Evolutionary conservation across 2,888 invertebrate genomes (phyloP), one percentile per base, ranked within the genome.

Genomic region (Acanthosoma haemorrhoidale): DNA sequence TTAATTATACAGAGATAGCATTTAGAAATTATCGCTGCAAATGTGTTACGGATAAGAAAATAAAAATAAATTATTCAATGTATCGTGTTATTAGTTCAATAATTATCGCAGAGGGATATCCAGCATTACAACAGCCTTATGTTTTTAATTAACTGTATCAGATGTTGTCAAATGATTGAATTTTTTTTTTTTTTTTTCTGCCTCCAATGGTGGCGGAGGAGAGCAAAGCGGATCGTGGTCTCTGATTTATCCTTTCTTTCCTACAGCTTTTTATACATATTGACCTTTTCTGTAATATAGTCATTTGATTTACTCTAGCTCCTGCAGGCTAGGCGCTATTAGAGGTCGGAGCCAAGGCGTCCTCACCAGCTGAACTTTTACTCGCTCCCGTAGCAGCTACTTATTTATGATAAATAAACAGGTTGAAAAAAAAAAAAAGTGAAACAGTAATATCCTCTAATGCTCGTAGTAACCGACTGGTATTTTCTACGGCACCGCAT

Each of bases 321-420:
- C 9, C 41, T 18, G 18, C 9, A 11, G 39, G 15, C 39, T 8
- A 39, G 38, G 41, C 16, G 41, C 11, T 43, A n/a, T 9, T n/a
- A 29, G 21, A 51, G 51, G 51, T 51, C 25, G 25, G 4, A 25
- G 25, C 21, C 29, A n/a, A 5, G 8, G 25, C 8, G 51, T 51
- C 25, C 25, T 29, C 51, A 29, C 2, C 13, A n/a, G 25, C 4
- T 51, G 43, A 51, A 51, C 43, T 51, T 51, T 25, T 21, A 25
- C 51, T 29, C 51, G 29, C 21, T n/a, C 25, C 11, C 25, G 25
- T 11, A 25, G 29, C 29, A 51, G 29, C 25, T 51, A 51, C 29
- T 51, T 51, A 51, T 51, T 2, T 51, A 51, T 51, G 51, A 51
- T 51, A 51, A 51, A 51, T 51, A 51, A 51, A 51, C 25, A 51